Evolutionary conservation across 2,888 invertebrate species (phyloP).

Genomic region (Gari tellinella): DNA sequence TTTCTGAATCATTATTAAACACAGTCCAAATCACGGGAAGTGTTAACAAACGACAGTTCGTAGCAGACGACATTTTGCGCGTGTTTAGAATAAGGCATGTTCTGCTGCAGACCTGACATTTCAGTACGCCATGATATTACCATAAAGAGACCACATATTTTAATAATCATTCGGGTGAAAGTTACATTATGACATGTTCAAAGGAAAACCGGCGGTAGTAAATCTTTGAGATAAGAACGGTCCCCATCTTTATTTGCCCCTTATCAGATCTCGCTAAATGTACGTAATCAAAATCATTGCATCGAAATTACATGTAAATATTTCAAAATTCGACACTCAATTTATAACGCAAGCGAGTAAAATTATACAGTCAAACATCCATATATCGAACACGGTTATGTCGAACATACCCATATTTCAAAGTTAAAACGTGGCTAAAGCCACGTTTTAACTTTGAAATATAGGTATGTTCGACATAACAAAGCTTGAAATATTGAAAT

Average conservation of each 20-base stretch:
- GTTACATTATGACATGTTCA: slow-evolving; percentile 60
- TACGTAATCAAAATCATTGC: slow-evolving; percentile 60
- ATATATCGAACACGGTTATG: no score
- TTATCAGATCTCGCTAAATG: slow-evolving; percentile 59
- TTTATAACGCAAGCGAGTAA: slow-evolving; percentile 37
- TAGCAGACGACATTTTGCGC: no score
- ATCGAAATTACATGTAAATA: slow-evolving; percentile 56
- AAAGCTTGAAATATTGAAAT: no score
- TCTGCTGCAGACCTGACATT: slow-evolving; percentile 23
- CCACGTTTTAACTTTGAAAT: no score
- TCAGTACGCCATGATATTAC: slow-evolving; percentile 18
- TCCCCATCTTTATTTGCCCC: slow-evolving; percentile 50
- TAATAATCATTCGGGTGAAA: slow-evolving; percentile 55
- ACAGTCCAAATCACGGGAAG: no score
- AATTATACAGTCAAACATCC: slow-evolving; percentile 12
- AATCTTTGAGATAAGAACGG: slow-evolving; percentile 50
- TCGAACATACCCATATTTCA: no score
- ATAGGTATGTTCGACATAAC: no score
- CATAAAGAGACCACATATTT: slow-evolving; percentile 53
- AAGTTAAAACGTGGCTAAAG: no score
- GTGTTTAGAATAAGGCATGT: not conserved
- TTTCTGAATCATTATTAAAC: no score
- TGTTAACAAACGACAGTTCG: no score
- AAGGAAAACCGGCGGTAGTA: slow-evolving; percentile 51
- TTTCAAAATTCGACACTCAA: slow-evolving; percentile 23